Evolutionary conservation across 2,797 vertebrate genomes (phyloP), one percentile per base, ranked within the genome.

Genomic region (Clarias laeviceps): DNA sequence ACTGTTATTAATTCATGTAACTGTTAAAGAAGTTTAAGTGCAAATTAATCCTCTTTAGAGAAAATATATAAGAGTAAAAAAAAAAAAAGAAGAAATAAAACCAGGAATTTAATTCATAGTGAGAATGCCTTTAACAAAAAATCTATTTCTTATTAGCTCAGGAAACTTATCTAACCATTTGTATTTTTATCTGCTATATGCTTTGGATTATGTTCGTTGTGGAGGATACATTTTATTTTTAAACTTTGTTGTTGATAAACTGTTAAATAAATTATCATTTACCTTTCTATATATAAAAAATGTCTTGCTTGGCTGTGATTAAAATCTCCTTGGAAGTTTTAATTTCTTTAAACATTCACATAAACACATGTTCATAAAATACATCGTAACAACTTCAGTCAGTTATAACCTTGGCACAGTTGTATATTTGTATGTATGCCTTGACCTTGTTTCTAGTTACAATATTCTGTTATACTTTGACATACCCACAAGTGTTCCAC

Each of bases 401-500:
- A 29, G 24, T 65, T 45, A 4, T 40, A n/a, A n/a, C 34, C 15
- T n/a, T 45, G 14, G 22, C n/a, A 80, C 61, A 29, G 7, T 27
- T 65, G 37, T 22, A 24, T 1, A 62, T 80, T 64, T 80, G 59
- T 34, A 4, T 40, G 15, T 27, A 34, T 40, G 32, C 2, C 37
- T 40, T 80, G 61, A 65, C 17, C 37, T 65, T 50, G 17, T 62
- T 77, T 62, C 22, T 62, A 40, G 7, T 45, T 45, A 29, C 1
- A 80, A 64, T 18, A 64, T 24, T 66, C 79, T 54, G 18, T 65
- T 66, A 54, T 66, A 66, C 6, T 54, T 65, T 65, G 54, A 84
- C 96, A 95, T 92, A 99, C 98, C 98, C 5, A 99, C 96, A 9
- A 98, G 20, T 88, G 93, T 92, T 12, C 98, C 98, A 61, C 98